phyloP scores from a whole-genome alignment of 2,113 vertebrate species.

The Lynx canadensis region DNA sequence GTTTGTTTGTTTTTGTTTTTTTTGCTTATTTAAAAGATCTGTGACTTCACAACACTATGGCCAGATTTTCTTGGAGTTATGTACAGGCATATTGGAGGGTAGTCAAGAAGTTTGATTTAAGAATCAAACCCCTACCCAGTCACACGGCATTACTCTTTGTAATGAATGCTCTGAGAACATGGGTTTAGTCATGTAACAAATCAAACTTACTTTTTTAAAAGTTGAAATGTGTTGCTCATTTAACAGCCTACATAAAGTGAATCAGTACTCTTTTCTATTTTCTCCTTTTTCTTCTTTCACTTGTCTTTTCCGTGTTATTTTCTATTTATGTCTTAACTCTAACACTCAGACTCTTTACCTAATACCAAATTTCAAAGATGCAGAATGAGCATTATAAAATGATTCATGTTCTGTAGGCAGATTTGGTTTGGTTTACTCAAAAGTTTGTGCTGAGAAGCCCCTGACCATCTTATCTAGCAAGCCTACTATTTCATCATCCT shows the following conservation, averaged over 20 bases:
- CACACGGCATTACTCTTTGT: not conserved
- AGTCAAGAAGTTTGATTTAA: conserved; percentile 39
- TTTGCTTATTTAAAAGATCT: conserved; percentile 59
- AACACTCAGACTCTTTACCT: not conserved
- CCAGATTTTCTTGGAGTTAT: conserved; percentile 16
- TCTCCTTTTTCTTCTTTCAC: not conserved
- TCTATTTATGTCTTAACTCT: not conserved
- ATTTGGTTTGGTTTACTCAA: not conserved
- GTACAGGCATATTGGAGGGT: not conserved
- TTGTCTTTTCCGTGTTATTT: not conserved
- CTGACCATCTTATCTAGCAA: not conserved
- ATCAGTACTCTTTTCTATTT: not conserved
- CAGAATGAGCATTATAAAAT: not conserved
- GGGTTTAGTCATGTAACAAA: not conserved
- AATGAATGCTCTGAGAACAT: not conserved
- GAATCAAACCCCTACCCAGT: not conserved
- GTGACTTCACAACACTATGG: conserved; percentile 22
- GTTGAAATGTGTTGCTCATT: not conserved
- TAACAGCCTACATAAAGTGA: not conserved
- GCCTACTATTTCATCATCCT: not conserved
- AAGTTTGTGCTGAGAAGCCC: not conserved
- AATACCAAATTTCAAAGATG: conserved; percentile 1
- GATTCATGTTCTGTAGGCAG: not conserved
- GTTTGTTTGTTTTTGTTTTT: not conserved
- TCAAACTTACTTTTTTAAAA: not conserved